Percentiles rank a stretch among this genome's conserved stretches.
phyloP scores from a whole-genome alignment of 2,888 invertebrate species.

The Cheilosia soror region DNA sequence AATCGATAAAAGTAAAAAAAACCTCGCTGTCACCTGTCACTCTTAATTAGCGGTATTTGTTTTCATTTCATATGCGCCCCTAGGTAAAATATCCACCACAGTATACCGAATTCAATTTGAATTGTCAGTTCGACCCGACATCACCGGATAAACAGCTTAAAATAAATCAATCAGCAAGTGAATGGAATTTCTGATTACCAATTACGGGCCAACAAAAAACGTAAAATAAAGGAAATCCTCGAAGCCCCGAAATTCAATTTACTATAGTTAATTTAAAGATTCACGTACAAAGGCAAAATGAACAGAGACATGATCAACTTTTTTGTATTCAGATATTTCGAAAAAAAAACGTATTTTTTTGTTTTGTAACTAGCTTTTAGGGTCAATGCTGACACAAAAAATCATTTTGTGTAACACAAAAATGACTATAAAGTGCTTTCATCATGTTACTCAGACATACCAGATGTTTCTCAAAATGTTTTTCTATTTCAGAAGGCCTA shows the following conservation, averaged over 20 bases:
- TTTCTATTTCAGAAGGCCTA: slow-evolving; percentile 46
- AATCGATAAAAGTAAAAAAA: background rate
- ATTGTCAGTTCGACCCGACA: slow-evolving; percentile 38
- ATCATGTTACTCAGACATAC: slow-evolving; percentile 34
- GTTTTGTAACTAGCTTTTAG: background rate
- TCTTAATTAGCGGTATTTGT: slow-evolving; percentile 63
- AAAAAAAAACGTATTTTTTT: background rate
- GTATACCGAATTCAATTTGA: slow-evolving; percentile 41
- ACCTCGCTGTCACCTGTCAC: slow-evolving; percentile 51
- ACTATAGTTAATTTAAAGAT: slow-evolving; percentile 54
- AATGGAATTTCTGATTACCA: slow-evolving; percentile 70
- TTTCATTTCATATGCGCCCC: slow-evolving; percentile 30
- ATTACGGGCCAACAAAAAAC: slow-evolving; percentile 29
- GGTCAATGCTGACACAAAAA: slow-evolving; percentile 67
- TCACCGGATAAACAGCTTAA: slow-evolving; percentile 64
- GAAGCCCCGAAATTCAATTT: slow-evolving; percentile 53
- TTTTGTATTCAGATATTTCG: slow-evolving; percentile 13
- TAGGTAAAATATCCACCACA: background rate
- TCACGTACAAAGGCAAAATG: slow-evolving; percentile 35
- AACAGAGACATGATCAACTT: slow-evolving; percentile 53
- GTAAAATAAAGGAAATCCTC: slow-evolving; percentile 26
- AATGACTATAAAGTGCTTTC: slow-evolving; percentile 62
- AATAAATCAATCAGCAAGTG: slow-evolving; percentile 67
- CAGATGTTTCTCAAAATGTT: slow-evolving; percentile 65
- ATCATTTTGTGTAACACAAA: slow-evolving; percentile 48